phyloP scores from a whole-genome alignment of 2,797 vertebrate species.

The Cossypha caffra region DNA sequence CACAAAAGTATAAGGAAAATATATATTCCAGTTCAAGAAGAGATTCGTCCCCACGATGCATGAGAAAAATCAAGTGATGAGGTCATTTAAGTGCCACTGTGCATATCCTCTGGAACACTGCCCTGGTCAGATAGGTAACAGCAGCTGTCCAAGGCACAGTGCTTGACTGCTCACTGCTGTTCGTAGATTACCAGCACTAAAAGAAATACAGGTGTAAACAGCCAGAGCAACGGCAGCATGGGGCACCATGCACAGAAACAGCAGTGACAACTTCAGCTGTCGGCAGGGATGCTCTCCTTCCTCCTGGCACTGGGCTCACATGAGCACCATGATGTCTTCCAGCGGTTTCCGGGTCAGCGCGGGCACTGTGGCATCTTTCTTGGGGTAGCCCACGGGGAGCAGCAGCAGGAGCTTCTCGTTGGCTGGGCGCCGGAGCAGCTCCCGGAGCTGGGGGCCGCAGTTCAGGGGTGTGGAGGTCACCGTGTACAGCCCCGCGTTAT shows the following conservation, averaged over 20 bases:
- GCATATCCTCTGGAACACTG: background rate
- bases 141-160: background rate
- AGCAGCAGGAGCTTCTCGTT: slow-evolving; percentile 94
- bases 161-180: background rate
- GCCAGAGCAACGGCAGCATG: background rate
- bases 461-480: slow-evolving; percentile 94
- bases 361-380: slow-evolving; percentile 86
- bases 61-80: background rate
- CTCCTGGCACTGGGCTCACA: slow-evolving; percentile 45
- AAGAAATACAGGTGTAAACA: background rate
- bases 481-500: slow-evolving; percentile 92
- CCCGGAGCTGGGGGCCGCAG: slow-evolving; percentile 89
- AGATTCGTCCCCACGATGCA: background rate
- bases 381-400: slow-evolving; percentile 91
- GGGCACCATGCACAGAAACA: background rate
- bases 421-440: slow-evolving; percentile 84
- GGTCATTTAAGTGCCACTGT: background rate
- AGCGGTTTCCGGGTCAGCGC: slow-evolving; percentile 85
- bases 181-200: background rate
- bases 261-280: background rate
- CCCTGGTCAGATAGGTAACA: background rate
- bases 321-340: slow-evolving; percentile 83
- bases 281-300: background rate
- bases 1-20: background rate
- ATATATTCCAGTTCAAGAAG: background rate